Evolutionary conservation across 1,140 invertebrate species (phyloP).

Genomic region (Trichoplusia ni): DNA sequence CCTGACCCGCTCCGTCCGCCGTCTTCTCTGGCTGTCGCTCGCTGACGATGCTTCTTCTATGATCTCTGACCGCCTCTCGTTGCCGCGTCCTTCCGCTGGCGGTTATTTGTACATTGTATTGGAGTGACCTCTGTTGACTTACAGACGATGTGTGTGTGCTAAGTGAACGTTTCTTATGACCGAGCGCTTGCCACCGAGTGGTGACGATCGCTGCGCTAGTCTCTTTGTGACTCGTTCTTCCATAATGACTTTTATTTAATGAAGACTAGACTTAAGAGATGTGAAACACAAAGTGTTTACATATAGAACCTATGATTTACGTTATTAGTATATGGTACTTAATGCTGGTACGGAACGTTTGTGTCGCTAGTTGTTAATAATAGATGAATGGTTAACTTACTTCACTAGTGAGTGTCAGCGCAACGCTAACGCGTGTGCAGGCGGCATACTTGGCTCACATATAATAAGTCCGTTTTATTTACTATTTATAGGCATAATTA

Average conservation of each 20-base stretch:
- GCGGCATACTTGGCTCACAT: conserved; percentile 67
- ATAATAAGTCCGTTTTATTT: conserved; percentile 70
- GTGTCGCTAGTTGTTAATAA: conserved; percentile 74
- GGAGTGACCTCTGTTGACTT: neutral
- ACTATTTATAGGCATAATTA: conserved; percentile 60
- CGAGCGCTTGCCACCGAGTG: conserved; percentile 46
- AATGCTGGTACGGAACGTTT: conserved; percentile 63
- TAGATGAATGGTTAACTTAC: conserved; percentile 59
- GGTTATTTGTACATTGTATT: neutral
- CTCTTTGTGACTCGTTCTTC: conserved; percentile 66
- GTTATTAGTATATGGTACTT: conserved; percentile 66
- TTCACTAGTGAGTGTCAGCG: conserved; percentile 65
- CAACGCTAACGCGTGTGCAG: conserved; percentile 52
- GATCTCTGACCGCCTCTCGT: conserved; percentile 50
- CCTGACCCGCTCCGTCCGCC: conserved; percentile 63
- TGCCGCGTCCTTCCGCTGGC: neutral
- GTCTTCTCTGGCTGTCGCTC: conserved; percentile 34
- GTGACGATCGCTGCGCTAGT: conserved; percentile 57
- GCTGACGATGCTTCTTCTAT: conserved; percentile 45
- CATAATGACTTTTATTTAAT: conserved; percentile 56
- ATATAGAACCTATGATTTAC: conserved; percentile 56
- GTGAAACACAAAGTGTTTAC: conserved; percentile 70
- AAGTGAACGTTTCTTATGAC: neutral
- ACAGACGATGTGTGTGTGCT: neutral
- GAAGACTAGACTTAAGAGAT: conserved; percentile 54